phyloP scores from a whole-genome alignment of 2,888 invertebrate species.

The Pycnomerus fuliginosus region DNA sequence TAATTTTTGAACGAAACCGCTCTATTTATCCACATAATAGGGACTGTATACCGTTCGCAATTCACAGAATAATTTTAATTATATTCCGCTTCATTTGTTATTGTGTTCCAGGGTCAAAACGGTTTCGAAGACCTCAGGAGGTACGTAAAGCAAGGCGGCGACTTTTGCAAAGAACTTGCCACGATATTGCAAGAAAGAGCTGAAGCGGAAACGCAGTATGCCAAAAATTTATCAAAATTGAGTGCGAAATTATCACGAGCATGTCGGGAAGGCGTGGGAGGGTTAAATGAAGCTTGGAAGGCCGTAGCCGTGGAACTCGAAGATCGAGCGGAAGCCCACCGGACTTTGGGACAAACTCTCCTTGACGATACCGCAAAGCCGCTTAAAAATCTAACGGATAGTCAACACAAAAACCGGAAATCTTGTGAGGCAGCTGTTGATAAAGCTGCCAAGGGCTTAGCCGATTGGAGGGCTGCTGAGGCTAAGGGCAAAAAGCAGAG shows the following conservation, averaged over 20 bases:
- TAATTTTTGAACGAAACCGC: too few species aligned
- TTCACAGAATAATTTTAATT: too few species aligned
- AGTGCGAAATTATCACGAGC: conserved; percentile 83
- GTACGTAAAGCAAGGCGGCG: conserved; percentile 91
- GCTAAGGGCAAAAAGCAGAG: conserved; percentile 88
- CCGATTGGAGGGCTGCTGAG: conserved; percentile 85
- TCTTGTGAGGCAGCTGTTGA: conserved; percentile 79
- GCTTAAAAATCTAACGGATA: conserved; percentile 70
- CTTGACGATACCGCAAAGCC: conserved; percentile 90
- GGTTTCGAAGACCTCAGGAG: conserved; percentile 91
- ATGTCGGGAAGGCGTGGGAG: conserved; percentile 73
- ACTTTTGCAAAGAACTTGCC: conserved; percentile 90
- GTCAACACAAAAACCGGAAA: conserved; percentile 70
- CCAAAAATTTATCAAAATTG: conserved; percentile 85
- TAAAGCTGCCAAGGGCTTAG: conserved; percentile 76
- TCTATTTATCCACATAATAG: too few species aligned
- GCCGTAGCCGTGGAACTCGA: conserved; percentile 91
- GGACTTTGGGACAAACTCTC: conserved; percentile 62
- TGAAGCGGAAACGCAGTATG: conserved; percentile 87
- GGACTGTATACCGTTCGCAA: too few species aligned
- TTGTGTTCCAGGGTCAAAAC: conserved; percentile 87
- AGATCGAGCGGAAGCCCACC: conserved; percentile 85
- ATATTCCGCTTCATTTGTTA: too few species aligned
- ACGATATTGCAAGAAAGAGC: conserved; percentile 89
- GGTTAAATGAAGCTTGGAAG: conserved; percentile 88